These are phyloP conservation scores for Empis livida DNA, from an alignment of 2,888 invertebrate species.

Conservation along the genomic window DNA sequence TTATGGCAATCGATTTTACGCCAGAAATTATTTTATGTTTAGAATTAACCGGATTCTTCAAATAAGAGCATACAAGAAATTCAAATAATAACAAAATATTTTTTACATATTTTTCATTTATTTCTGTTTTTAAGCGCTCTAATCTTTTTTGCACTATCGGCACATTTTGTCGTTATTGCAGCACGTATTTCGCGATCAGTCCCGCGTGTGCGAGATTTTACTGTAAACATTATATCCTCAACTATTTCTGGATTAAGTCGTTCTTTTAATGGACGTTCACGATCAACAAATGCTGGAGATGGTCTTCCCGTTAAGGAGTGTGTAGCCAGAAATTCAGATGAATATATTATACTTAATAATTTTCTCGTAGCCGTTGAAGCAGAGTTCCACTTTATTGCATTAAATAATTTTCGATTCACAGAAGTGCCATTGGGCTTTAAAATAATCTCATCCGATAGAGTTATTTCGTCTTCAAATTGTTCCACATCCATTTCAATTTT, in stretches of 20 bases:
- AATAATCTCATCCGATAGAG: slow-evolving; percentile 14
- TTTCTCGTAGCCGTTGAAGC: slow-evolving; percentile 41
- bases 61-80: too few species aligned
- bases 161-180: slow-evolving; percentile 46
- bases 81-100: too few species aligned
- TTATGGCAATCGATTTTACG: too few species aligned
- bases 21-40: too few species aligned
- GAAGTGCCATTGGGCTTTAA: slow-evolving; percentile 27
- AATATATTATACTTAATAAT: slow-evolving; percentile 41
- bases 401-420: slow-evolving; percentile 26
- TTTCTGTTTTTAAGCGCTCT: slow-evolving; percentile 36
- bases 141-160: slow-evolving; percentile 46
- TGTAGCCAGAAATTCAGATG: slow-evolving; percentile 42
- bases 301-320: slow-evolving; percentile 46
- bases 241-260: too few species aligned
- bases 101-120: too few species aligned
- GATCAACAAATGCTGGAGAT: slow-evolving; percentile 38
- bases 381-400: slow-evolving; percentile 39
- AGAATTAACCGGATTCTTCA: too few species aligned
- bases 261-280: slow-evolving; percentile 22
- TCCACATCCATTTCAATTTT: too few species aligned
- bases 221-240: too few species aligned
- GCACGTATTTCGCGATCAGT: slow-evolving; percentile 42
- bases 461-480: too few species aligned
- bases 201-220: slow-evolving; percentile 37